phyloP scores from a whole-genome alignment of 2,113 vertebrate species.

The Sorex araneus region DNA sequence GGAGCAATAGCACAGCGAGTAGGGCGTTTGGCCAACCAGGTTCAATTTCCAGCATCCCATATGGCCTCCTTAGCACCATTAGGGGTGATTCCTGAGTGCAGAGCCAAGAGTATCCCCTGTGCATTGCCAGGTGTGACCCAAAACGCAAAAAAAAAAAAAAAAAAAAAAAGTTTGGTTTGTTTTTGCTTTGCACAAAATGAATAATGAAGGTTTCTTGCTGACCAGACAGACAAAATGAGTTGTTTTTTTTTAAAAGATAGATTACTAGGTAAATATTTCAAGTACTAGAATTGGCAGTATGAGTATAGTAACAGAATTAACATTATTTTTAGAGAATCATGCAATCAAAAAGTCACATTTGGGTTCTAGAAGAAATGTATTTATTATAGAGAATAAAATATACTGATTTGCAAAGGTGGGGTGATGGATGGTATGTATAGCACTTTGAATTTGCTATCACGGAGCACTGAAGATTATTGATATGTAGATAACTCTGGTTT shows the following conservation, averaged over 20 bases:
- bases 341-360: neutral
- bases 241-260: neutral
- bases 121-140: too few species aligned
- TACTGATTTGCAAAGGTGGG: too few species aligned
- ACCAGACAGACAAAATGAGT: neutral
- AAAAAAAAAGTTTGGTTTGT: too few species aligned
- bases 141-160: too few species aligned
- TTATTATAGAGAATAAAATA: neutral
- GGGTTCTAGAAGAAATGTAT: neutral
- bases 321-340: neutral
- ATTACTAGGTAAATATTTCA: neutral
- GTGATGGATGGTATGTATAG: too few species aligned
- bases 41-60: too few species aligned
- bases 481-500: neutral
- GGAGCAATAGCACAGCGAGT: too few species aligned
- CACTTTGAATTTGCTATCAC: neutral
- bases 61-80: too few species aligned
- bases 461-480: neutral
- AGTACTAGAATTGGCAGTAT: neutral
- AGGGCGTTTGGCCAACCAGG: too few species aligned
- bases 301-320: neutral
- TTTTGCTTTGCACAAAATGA: neutral
- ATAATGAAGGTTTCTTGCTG: neutral
- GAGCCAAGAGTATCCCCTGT: too few species aligned
- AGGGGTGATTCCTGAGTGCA: too few species aligned